Conservation (phyloP, 35 echinoderm and acorn worm species). For the Lytechinus pictus region DNA sequence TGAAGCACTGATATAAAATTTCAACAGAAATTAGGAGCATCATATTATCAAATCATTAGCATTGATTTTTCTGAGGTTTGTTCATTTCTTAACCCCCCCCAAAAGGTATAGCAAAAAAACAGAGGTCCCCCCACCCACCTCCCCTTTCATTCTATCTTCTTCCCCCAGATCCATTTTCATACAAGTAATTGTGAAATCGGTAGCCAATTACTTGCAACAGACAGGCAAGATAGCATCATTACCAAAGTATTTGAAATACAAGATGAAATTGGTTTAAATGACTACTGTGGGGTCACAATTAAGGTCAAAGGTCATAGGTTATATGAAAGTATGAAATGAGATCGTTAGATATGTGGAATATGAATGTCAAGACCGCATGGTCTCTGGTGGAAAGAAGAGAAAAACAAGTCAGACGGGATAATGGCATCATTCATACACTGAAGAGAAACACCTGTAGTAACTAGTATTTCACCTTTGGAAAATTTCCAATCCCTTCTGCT, state of each 20-base stretch:
- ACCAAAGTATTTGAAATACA: background rate
- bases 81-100: no score
- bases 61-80: no score
- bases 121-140: no score
- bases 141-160: no score
- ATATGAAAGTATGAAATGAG: conserved; percentile 5
- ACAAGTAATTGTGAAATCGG: background rate
- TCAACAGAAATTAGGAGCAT: no score
- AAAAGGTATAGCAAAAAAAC: no score
- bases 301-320: background rate
- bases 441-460: conserved; percentile 29
- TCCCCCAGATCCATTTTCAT: background rate
- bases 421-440: background rate
- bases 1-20: no score
- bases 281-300: background rate
- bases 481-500: no score
- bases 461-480: background rate
- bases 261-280: background rate
- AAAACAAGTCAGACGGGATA: conserved; percentile 33
- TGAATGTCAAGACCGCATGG: conserved; percentile 1
- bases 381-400: conserved; percentile 29
- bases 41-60: no score
- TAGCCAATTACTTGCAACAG: background rate
- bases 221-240: background rate
- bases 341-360: conserved; percentile 24